Evolutionary conservation across 2,888 invertebrate genomes (phyloP), one percentile per base, ranked within the genome.

Genomic region (Oscheius sp.): DNA sequence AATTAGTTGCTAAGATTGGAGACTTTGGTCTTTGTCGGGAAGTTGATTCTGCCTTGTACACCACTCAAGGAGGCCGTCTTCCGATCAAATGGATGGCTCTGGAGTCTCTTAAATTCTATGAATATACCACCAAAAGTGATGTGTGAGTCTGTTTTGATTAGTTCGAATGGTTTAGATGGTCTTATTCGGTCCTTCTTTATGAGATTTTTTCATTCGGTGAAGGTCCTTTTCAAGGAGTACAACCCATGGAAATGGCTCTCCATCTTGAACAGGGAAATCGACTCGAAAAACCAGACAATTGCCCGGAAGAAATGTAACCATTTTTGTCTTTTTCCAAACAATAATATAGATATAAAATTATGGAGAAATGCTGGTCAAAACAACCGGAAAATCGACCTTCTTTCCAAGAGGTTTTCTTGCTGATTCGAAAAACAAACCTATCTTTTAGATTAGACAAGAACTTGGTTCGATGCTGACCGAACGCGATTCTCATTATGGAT

Each of bases 41-140:
- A 42, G 71, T 77, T 17, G 75, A 80, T 58, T 72, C 76, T 8
- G 73, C 77, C 15, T 57, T 81, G 3, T 82, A 82, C 68, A 80
- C 80, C 12, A 71, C 81, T 0, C 73, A 75, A 48, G 82, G 80
- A 23, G 82, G 82, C 1, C 72, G 77, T 29, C 73, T 82, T 31
- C 82, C 82, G 4, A 76, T 82, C 5, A 82, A 82, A 71, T 82
- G 82, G 82, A 82, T 82, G 82, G 74, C 82, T 25, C 69, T 75
- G 0, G 82, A 82, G 48, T 76, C 82, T 17, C 69, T 82, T 55
- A 81, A 76, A 27, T 72, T 70, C 29, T 75, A 78, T 65, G 81
- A 81, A 65, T 82, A 75, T 71, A 71, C 78, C 0, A 53, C 72
- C 15, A 76, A 76, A 66, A 78, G 74, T 42, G 82, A 82, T 66